A percentile compares a stretch with the other conserved stretches of the same genome.
These are phyloP conservation scores for Neodiprion fabricii DNA, from an alignment of 1,140 invertebrate genomes.

Conservation along the genomic window DNA sequence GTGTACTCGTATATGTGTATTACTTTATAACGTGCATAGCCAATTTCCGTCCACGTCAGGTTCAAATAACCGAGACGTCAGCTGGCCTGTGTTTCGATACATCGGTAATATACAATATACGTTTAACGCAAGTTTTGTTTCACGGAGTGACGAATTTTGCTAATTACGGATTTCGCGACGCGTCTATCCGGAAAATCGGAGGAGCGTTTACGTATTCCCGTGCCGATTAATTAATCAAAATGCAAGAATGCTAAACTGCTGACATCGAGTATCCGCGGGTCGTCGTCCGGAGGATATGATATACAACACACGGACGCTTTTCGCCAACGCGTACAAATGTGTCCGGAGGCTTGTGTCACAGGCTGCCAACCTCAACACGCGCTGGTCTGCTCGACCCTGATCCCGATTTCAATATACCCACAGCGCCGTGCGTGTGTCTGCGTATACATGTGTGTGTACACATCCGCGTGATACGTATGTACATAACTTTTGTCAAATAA, in stretches of 20 bases:
- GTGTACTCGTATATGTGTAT: background rate
- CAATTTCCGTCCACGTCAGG: too few relatives aligned
- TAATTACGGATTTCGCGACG: too few relatives aligned
- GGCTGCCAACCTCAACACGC: background rate
- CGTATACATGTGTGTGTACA: background rate
- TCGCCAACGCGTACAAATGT: background rate
- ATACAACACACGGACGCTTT: too few relatives aligned
- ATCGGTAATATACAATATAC: too few relatives aligned
- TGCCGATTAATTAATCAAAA: background rate
- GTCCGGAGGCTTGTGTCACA: background rate
- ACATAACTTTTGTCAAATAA: background rate
- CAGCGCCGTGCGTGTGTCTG: too few relatives aligned
- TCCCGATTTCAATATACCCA: background rate
- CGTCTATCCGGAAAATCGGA: too few relatives aligned
- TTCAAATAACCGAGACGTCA: too few relatives aligned
- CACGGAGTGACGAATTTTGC: too few relatives aligned
- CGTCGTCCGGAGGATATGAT: background rate
- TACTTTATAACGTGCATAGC: background rate
- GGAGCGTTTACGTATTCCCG: background rate
- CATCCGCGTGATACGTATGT: background rate
- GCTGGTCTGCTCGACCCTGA: background rate
- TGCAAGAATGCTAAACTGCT: conserved; percentile 1
- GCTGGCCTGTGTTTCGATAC: too few relatives aligned
- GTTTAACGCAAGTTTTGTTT: too few relatives aligned
- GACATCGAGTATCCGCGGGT: background rate